These are phyloP conservation scores for Orcinus orca DNA, from an alignment of 2,113 vertebrate species.

Conservation along the genomic window DNA sequence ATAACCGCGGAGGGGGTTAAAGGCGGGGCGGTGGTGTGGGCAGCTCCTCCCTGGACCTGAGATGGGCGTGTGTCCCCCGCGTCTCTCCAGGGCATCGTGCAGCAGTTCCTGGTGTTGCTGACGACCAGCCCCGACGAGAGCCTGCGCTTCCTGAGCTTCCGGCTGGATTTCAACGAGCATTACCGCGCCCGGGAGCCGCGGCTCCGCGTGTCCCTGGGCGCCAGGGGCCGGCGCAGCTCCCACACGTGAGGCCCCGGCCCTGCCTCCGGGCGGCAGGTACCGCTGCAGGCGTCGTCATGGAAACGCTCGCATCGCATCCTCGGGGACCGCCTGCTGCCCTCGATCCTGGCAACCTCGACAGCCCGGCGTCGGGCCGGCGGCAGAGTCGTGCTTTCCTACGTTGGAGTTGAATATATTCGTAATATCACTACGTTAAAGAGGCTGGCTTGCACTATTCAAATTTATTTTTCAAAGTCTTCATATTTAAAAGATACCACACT, in stretches of 20 bases:
- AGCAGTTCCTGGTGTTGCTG: conserved; percentile 95
- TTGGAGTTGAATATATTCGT: conserved; percentile 41
- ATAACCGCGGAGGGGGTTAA: rapidly evolving
- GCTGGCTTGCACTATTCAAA: conserved; percentile 63
- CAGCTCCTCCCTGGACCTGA: background rate
- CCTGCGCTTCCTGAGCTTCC: conserved; percentile 95
- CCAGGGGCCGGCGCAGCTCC: conserved; percentile 89
- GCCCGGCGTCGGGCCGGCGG: background rate
- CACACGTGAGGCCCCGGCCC: conserved; percentile 82
- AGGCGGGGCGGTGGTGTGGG: no score
- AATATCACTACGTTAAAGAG: conserved; percentile 40
- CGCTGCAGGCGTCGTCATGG: background rate
- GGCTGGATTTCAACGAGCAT: conserved; percentile 97
- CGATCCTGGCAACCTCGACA: background rate
- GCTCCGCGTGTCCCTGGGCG: conserved; percentile 90
- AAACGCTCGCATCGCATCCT: rapidly evolving
- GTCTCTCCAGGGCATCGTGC: conserved; percentile 90
- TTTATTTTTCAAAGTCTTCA: conserved; percentile 65
- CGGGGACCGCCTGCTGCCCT: background rate
- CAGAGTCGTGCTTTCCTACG: conserved; percentile 34
- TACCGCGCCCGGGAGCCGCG: conserved; percentile 93
- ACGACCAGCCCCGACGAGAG: conserved; percentile 94
- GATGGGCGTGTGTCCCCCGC: background rate
- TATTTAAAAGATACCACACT: conserved; percentile 55
- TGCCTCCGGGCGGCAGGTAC: rapidly evolving